A percentile compares a stretch with the other conserved stretches of the same genome.
These are phyloP conservation scores for Nomada goodeniana DNA, from an alignment of 2,888 invertebrate genomes.

Conservation along the genomic window DNA sequence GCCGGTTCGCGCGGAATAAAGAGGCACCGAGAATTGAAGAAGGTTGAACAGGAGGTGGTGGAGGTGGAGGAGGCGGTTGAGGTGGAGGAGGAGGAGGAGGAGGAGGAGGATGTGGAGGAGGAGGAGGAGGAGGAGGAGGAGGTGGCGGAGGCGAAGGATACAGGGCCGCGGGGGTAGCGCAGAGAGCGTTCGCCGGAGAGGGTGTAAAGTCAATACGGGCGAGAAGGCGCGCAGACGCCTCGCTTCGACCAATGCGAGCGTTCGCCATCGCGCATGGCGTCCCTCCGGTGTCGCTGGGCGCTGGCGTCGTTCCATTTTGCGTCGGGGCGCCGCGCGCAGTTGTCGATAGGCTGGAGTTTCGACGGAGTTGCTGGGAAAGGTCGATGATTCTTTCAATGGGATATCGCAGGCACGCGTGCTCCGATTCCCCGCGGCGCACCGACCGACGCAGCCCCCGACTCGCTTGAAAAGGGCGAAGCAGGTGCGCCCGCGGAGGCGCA, in stretches of 20 bases:
- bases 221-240: slow-evolving; percentile 77
- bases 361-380: too few species aligned
- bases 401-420: too few species aligned
- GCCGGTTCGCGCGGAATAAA: slow-evolving; percentile 18
- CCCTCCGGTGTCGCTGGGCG: slow-evolving; percentile 33
- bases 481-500: slow-evolving; percentile 36
- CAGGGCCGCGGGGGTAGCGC: not conserved
- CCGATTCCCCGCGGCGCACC: too few species aligned
- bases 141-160: not conserved
- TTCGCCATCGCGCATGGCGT: slow-evolving; percentile 74
- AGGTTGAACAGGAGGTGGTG: slow-evolving; percentile 26
- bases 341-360: too few species aligned
- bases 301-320: slow-evolving; percentile 45
- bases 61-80: too few species aligned
- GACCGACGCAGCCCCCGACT: not conserved
- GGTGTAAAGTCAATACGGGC: slow-evolving; percentile 81
- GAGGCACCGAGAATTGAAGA: slow-evolving; percentile 9
- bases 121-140: slow-evolving; percentile 2
- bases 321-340: not conserved
- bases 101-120: not conserved
- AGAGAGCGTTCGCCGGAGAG: slow-evolving; percentile 9
- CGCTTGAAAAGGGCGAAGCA: slow-evolving; percentile 47
- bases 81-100: too few species aligned
- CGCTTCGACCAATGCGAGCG: slow-evolving; percentile 74
- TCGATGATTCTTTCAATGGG: too few species aligned